Base-by-base conservation (phyloP, 2,113 vertebrate species). In the Riparia riparia region DNA sequence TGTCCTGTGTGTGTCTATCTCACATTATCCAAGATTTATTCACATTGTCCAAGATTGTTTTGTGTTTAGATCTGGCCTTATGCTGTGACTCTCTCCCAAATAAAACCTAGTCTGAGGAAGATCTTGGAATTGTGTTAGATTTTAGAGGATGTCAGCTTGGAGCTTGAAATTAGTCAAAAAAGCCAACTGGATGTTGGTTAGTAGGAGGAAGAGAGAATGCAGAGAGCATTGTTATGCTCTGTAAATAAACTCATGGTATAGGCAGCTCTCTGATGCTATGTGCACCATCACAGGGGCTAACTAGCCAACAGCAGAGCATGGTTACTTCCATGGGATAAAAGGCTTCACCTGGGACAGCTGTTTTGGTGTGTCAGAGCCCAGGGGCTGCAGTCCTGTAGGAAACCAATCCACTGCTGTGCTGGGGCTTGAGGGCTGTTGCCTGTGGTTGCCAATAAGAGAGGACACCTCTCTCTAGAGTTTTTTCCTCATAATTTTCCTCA, bases 371-470 rank as follows among this genome's bases (percentile, higher is more conserved):
- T 82, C 20, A 19, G 39, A 58, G 49, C 45, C 32, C 21, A 32
- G 56, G 50, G 50, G 45, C 25, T 85, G 41, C 26, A 39, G 1
- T 65, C 24, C 37, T 56, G 8, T 45, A 15, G 50, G 45, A 70
- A 61, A 47, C 16, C 3, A 64, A 12, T 32, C 11, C 37, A 11
- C 19, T 0, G 0, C 32, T 2, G 0, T 82, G 34, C 29, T 73
- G 54, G 17, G 26, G 1, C 37, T 79, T 2, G 3, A 29, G 41
- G 8, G 6, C 77, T 71, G 7, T 44, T 70, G 17, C 2, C 15
- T 78, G 20, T 70, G 42, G 41, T 47, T 65, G 28, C 50, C 34
- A 60, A 1, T 1, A 9, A 54, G 34, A 47, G 22, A 22, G 14
- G 14, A 53, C 17, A n/a, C 12, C 2, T 47, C 26, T 44, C 22